A percentile compares a stretch with the other conserved stretches of the same genome.
phyloP scores from a whole-genome alignment of 1,140 invertebrate species.

The Ladona fulva region DNA sequence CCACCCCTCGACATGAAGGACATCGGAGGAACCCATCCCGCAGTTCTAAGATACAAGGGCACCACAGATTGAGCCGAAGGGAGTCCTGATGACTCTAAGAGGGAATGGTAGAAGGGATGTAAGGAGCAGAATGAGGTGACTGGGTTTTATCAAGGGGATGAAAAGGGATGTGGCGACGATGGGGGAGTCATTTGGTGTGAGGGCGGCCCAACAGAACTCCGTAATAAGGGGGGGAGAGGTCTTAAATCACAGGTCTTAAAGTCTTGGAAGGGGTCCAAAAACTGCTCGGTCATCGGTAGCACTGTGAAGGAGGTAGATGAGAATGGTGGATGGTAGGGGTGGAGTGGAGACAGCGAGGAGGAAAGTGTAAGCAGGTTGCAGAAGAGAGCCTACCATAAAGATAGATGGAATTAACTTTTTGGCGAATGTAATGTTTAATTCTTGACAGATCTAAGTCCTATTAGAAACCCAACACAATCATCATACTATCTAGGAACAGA shows the following conservation, averaged over 20 bases:
- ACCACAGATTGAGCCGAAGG: not conserved
- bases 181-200: not conserved
- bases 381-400: too few relatives aligned
- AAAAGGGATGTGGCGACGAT: not conserved
- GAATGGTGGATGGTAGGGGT: not conserved
- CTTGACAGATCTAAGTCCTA: too few relatives aligned
- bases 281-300: not conserved
- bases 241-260: not conserved
- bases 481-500: too few relatives aligned
- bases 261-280: not conserved
- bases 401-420: too few relatives aligned
- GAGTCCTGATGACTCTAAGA: not conserved
- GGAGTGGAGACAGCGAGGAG: not conserved
- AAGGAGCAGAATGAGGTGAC: not conserved
- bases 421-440: too few relatives aligned
- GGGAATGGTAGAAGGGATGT: not conserved
- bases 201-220: not conserved
- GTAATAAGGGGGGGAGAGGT: not conserved
- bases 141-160: not conserved
- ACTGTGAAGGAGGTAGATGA: not conserved
- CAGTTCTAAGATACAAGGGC: too few relatives aligned
- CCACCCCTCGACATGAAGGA: too few relatives aligned
- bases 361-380: not conserved
- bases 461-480: too few relatives aligned
- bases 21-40: too few relatives aligned